phyloP scores from a whole-genome alignment of 1,140 invertebrate genomes.

The Bombus impatiens region DNA sequence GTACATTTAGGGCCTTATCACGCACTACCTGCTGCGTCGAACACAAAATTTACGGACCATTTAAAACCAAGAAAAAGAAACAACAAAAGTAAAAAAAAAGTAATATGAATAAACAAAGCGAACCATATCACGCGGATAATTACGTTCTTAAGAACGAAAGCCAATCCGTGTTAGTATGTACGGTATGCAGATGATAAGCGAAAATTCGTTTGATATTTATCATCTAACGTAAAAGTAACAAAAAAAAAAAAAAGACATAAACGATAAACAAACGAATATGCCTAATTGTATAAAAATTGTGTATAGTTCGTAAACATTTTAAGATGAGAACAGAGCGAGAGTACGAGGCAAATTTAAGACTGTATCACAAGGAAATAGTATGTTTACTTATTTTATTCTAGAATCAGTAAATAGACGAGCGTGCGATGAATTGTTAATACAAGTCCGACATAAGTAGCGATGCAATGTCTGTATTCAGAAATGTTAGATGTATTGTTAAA shows the following conservation, averaged over 20 bases:
- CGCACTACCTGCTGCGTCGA: constrained; percentile 42
- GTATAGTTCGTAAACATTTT: constrained; percentile 29
- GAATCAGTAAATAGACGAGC: not conserved
- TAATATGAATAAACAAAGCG: not conserved
- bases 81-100: constrained; percentile 3
- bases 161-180: constrained; percentile 39
- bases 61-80: constrained; percentile 5
- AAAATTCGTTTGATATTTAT: constrained; percentile 24
- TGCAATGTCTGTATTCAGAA: not conserved
- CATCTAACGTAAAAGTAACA: not conserved
- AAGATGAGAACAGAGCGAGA: not conserved
- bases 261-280: constrained; percentile 16
- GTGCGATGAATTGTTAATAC: not conserved
- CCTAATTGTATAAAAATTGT: constrained; percentile 41
- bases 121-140: constrained; percentile 51
- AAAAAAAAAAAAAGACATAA: not conserved
- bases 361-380: constrained; percentile 14
- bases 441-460: not conserved
- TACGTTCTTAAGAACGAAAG: constrained; percentile 15
- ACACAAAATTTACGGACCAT: constrained; percentile 47
- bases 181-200: not conserved
- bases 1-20: constrained; percentile 48
- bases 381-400: constrained; percentile 10
- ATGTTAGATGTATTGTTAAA: not conserved
- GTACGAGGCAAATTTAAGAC: constrained; percentile 20